Conservation (phyloP, 2,888 invertebrate species). For the Nesidiocoris tenuis region DNA sequence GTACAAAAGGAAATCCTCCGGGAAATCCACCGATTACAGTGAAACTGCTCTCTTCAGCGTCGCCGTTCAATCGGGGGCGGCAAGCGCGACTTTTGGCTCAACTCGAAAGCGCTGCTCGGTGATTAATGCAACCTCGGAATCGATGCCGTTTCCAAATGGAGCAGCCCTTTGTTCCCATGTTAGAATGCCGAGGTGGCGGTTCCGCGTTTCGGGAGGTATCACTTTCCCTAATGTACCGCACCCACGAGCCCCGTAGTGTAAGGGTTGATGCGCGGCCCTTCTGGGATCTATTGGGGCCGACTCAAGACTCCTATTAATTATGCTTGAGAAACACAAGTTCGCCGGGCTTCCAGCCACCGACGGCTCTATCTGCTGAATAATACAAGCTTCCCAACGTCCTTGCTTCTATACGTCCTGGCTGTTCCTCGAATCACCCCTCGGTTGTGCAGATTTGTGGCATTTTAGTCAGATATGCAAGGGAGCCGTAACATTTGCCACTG, state of each 20-base stretch:
- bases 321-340: constrained; percentile 12
- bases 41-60: neutral
- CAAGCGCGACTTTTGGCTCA: neutral
- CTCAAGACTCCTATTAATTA: constrained; percentile 33
- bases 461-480: neutral
- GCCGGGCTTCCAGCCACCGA: neutral
- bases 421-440: neutral
- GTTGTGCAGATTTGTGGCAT: neutral
- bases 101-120: neutral
- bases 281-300: constrained; percentile 22
- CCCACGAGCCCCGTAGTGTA: neutral
- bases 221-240: neutral
- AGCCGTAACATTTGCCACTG: neutral
- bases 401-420: neutral
- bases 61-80: neutral
- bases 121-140: neutral
- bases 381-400: neutral
- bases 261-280: constrained; percentile 27
- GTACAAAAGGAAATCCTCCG: neutral
- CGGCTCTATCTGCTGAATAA: neutral
- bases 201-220: neutral
- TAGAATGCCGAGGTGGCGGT: neutral
- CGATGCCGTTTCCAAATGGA: neutral
- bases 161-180: neutral
- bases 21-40: neutral